Percentiles rank a stretch among this genome's conserved stretches.
These are phyloP conservation scores for Danio albolineatus DNA, from an alignment of 2,797 vertebrate genomes.

Conservation along the genomic window DNA sequence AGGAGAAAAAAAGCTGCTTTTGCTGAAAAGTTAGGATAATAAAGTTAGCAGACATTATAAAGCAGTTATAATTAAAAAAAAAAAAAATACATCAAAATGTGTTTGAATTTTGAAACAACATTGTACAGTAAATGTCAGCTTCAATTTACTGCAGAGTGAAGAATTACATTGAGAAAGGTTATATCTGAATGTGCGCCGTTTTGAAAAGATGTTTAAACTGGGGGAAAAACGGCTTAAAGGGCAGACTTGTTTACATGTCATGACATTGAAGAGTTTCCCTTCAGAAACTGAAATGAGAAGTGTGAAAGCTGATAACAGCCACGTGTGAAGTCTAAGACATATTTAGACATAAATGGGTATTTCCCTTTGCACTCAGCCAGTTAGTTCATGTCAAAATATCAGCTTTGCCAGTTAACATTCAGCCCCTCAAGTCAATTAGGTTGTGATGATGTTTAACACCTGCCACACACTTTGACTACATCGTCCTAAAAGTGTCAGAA, in stretches of 20 bases:
- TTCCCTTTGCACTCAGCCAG: slow-evolving; percentile 7
- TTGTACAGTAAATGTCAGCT: not conserved
- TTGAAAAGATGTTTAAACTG: not conserved
- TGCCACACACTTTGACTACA: not conserved
- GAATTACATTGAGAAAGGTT: not conserved
- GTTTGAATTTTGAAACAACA: not conserved
- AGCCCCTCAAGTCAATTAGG: slow-evolving; percentile 9
- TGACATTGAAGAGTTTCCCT: not conserved
- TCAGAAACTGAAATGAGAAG: slow-evolving; percentile 24
- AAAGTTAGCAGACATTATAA: not conserved
- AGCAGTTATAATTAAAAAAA: not conserved
- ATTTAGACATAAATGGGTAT: slow-evolving; percentile 15
- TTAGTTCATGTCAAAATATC: not conserved
- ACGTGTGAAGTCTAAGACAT: not conserved
- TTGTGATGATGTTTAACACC: slow-evolving; percentile 34
- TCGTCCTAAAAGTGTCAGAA: not conserved
- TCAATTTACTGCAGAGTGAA: not conserved
- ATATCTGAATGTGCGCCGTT: slow-evolving; percentile 9
- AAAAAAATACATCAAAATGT: not conserved
- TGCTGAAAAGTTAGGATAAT: no score
- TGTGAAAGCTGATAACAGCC: not conserved
- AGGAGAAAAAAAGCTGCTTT: no score
- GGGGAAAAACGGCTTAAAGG: not conserved
- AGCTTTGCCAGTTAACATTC: slow-evolving; percentile 6
- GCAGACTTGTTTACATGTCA: slow-evolving; percentile 3